A percentile compares a stretch with the other conserved stretches of the same genome.
phyloP scores from a whole-genome alignment of 2,113 vertebrate species.

The Aptenodytes forsteri region DNA sequence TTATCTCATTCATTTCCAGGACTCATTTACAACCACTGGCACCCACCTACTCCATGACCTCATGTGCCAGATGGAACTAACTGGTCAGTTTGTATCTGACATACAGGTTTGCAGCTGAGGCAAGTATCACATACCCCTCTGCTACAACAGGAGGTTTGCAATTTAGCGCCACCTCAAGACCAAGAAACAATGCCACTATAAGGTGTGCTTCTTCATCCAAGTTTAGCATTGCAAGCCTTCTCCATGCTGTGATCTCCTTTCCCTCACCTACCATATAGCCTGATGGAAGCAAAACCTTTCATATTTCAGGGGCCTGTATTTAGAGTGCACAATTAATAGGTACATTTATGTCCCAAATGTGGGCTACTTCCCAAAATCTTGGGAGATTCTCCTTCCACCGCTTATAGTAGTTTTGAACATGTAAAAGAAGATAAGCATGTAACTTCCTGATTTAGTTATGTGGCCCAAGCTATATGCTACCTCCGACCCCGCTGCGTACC shows the following conservation, averaged over 20 bases:
- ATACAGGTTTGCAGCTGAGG: not conserved
- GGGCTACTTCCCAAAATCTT: not conserved
- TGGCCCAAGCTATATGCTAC: not conserved
- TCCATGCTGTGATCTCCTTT: not conserved
- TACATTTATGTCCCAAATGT: not conserved
- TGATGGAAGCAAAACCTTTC: not conserved
- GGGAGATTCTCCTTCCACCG: not conserved
- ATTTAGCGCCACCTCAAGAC: not conserved
- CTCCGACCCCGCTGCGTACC: accelerated
- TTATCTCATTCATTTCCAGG: not conserved
- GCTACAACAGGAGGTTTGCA: not conserved
- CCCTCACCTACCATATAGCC: not conserved
- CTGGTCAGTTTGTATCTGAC: not conserved
- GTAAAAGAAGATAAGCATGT: not conserved
- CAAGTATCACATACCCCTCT: not conserved
- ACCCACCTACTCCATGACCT: not conserved
- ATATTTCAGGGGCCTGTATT: not conserved
- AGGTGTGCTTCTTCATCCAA: not conserved
- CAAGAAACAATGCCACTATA: not conserved
- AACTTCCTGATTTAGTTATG: not conserved
- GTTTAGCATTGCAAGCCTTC: not conserved
- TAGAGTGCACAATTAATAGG: not conserved
- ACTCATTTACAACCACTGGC: not conserved
- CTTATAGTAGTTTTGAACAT: not conserved
- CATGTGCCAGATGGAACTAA: not conserved